A percentile compares a stretch with the other conserved stretches of the same genome.
These are phyloP conservation scores for Semnornis frantzii DNA, from an alignment of 2,113 vertebrate genomes.

Conservation along the genomic window DNA sequence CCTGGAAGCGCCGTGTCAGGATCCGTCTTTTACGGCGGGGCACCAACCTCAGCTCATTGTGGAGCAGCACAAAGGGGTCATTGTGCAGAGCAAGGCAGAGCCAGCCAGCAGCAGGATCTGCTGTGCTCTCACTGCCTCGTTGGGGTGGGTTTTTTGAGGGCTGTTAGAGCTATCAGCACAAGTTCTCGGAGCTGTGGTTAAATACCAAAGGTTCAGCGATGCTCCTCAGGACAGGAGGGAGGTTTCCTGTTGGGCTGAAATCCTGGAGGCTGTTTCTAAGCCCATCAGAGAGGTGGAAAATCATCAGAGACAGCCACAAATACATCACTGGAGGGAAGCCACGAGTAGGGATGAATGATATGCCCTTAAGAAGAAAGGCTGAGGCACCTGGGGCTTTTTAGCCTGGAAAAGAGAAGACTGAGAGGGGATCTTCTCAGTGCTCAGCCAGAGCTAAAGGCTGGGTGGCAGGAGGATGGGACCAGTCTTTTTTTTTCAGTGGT, in stretches of 20 bases:
- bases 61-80: slow-evolving; percentile 76
- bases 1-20: slow-evolving; percentile 15
- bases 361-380: no score
- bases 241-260: neutral
- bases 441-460: no score
- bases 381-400: no score
- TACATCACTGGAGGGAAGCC: neutral
- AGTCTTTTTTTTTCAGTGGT: no score
- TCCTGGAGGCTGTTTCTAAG: neutral
- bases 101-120: neutral
- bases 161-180: neutral
- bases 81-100: slow-evolving; percentile 77
- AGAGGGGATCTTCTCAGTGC: no score
- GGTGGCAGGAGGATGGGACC: no score
- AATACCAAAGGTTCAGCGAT: slow-evolving; percentile 16
- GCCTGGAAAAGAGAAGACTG: no score
- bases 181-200: slow-evolving; percentile 5
- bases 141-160: neutral
- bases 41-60: slow-evolving; percentile 69
- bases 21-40: slow-evolving; percentile 72
- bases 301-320: neutral
- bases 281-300: rapidly evolving
- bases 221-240: neutral
- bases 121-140: neutral
- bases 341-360: rapidly evolving